phyloP scores from a whole-genome alignment of 2,797 vertebrate genomes.

The Helicolenus hilgendorfi region DNA sequence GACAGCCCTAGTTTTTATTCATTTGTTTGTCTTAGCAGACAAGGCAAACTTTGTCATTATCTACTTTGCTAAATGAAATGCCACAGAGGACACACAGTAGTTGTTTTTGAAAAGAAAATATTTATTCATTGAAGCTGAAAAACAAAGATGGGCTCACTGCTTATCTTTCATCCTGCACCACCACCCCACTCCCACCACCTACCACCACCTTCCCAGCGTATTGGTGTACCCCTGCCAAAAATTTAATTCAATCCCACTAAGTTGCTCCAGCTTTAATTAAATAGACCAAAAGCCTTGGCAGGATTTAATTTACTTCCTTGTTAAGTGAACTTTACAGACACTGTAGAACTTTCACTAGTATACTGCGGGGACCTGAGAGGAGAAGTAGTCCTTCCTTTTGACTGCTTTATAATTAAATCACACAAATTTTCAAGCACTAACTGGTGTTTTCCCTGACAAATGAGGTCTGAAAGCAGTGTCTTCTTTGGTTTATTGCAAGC shows the following conservation, averaged over 20 bases:
- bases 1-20: neutral
- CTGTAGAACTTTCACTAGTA: constrained; percentile 56
- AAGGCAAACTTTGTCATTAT: neutral
- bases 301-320: constrained; percentile 81
- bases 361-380: constrained; percentile 25
- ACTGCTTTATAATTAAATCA: constrained; percentile 13
- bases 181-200: constrained; percentile 27
- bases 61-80: neutral
- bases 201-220: constrained; percentile 68
- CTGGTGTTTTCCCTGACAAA: constrained; percentile 30
- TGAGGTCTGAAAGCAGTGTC: constrained; percentile 27
- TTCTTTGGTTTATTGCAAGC: constrained; percentile 48
- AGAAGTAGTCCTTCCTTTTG: neutral
- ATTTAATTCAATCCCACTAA: constrained; percentile 86
- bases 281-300: constrained; percentile 78
- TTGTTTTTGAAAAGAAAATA: constrained; percentile 48
- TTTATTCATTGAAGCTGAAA: constrained; percentile 5
- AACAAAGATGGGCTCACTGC: constrained; percentile 45
- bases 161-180: constrained; percentile 63
- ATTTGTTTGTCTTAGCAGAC: constrained; percentile 4
- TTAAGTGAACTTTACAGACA: constrained; percentile 80
- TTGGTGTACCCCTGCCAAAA: constrained; percentile 85
- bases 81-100: neutral
- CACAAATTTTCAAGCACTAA: constrained; percentile 1
- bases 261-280: constrained; percentile 86